Evolutionary conservation across 2,797 vertebrate genomes (phyloP), one percentile per base, ranked within the genome.

Genomic region (Odontamblyopus rebecca): DNA sequence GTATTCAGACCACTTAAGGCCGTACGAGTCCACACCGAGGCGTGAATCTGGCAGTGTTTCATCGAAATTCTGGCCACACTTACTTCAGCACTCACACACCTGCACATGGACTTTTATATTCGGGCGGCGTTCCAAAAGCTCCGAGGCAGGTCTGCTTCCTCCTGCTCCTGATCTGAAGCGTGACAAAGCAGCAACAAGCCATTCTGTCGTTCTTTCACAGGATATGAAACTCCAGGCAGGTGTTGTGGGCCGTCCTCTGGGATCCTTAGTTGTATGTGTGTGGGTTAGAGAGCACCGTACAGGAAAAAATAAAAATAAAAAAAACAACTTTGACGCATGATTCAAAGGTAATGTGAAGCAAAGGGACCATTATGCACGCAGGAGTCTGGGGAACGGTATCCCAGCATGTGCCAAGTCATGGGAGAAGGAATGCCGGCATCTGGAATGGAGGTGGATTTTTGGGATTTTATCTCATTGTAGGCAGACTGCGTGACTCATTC

Each of bases 181-280:
- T 83, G 75, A 88, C 74, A 86, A 85, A 85, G 80, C 66, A 74
- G n/a, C 73, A 83, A 82, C 77, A 78, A 82, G 74, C 70, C 29
- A 61, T 71, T 62, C 48, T 74, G 64, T 82, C 61, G 78, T 27
- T 74, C 68, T 74, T 85, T 85, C 81, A 81, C 75, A 78, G 74
- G 76, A 87, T 81, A 82, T 86, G 61, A 89, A 80, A 81, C 77
- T 78, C 59, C 75, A 85, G 74, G 71, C 84, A 85, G 84, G 79
- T 82, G 81, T 75, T 27, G 59, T 32, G 59, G 81, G 57, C 59
- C 51, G 64, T 87, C 84, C 74, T 80, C 54, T 38, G 77, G 79
- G 74, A 78, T 73, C 60, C 74, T 48, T 48, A 15, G 44, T 8
- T 63, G 35, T 69, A 54, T 70, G 27, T 71, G 44, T 67, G 71